Evolutionary conservation across 1,140 invertebrate species (phyloP).

Genomic region (Cydia fagiglandana): DNA sequence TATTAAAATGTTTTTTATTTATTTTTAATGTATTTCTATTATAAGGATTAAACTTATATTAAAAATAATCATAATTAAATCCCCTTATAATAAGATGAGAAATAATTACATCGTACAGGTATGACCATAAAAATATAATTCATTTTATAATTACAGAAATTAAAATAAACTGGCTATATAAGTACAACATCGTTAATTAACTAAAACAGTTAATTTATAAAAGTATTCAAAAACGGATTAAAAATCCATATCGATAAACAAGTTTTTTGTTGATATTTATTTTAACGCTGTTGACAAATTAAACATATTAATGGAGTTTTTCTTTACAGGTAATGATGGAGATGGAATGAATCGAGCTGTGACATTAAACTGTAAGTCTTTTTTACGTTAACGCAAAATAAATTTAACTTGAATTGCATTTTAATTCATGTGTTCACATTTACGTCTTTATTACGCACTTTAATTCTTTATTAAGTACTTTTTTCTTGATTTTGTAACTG

Average conservation of each 20-base stretch:
- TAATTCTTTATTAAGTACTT: not conserved
- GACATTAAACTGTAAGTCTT: slow-evolving; percentile 25
- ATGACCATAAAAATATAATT: not conserved
- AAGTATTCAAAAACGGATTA: slow-evolving; percentile 8
- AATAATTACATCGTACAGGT: not conserved
- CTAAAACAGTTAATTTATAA: not conserved
- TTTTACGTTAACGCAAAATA: slow-evolving; percentile 13
- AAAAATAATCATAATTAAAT: not conserved
- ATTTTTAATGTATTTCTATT: not conserved
- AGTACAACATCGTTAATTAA: not conserved
- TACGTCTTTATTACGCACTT: not conserved
- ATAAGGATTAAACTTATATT: not conserved
- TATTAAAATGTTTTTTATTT: too few species aligned
- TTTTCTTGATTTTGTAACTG: not conserved
- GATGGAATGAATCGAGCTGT: slow-evolving; percentile 14
- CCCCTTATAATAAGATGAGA: not conserved
- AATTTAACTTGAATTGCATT: slow-evolving; percentile 12
- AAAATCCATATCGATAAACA: not conserved
- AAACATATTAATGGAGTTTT: not conserved
- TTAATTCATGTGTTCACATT: not conserved
- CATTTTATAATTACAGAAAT: too few species aligned
- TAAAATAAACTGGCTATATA: not conserved
- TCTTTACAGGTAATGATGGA: slow-evolving; percentile 24
- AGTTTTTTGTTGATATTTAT: slow-evolving; percentile 8
- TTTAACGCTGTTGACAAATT: not conserved